Conservation (phyloP, 2,113 vertebrate species). For the Arenaria interpres region DNA sequence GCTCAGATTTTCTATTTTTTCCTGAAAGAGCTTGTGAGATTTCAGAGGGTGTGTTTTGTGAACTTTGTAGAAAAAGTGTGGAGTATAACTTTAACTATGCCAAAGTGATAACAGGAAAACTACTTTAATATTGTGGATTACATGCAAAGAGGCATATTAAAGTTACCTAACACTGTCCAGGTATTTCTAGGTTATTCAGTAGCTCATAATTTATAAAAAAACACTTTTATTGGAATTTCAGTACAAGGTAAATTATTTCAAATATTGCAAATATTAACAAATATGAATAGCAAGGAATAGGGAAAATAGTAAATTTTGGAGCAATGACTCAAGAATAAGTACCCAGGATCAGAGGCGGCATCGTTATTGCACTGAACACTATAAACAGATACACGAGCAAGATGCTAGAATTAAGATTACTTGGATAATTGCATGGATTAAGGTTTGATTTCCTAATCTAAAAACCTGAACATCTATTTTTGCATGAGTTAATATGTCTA, state of each 20-base stretch:
- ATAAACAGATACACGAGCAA: background rate
- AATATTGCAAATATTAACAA: background rate
- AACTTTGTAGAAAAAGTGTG: conserved; percentile 10
- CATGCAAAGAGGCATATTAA: background rate
- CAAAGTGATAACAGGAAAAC: background rate
- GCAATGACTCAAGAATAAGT: background rate
- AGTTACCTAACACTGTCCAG: background rate
- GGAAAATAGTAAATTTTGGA: background rate
- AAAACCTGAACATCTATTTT: background rate
- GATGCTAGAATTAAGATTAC: background rate
- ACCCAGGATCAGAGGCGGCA: background rate
- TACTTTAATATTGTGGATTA: background rate
- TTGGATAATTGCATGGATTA: background rate
- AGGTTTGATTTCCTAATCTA: background rate
- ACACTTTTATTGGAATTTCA: background rate
- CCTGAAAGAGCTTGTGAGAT: background rate
- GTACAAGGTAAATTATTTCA: background rate
- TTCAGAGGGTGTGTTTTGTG: background rate
- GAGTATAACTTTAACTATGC: background rate
- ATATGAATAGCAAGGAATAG: background rate
- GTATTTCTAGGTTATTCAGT: conserved; percentile 12
- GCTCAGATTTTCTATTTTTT: background rate
- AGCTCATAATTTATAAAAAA: background rate
- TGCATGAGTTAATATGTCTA: background rate
- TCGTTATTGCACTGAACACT: background rate